These are phyloP conservation scores for Hemibagrus guttatus DNA, from an alignment of 2,797 vertebrate genomes.

Conservation along the genomic window DNA sequence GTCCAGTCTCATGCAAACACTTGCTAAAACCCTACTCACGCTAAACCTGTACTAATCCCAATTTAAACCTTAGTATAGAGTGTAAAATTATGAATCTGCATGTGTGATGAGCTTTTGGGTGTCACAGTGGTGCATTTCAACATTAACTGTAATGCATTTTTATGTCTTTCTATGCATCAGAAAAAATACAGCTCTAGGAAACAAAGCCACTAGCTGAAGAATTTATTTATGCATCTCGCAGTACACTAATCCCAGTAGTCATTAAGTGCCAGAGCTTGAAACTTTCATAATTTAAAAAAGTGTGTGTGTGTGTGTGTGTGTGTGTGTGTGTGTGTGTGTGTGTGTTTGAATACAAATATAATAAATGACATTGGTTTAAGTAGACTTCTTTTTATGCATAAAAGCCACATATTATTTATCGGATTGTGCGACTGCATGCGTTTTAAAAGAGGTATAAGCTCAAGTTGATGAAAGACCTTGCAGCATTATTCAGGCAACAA, in stretches of 20 bases:
- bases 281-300: not conserved
- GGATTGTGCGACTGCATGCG: not conserved
- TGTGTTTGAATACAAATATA: constrained; percentile 22
- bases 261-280: constrained; percentile 47
- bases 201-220: not conserved
- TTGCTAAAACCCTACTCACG: not conserved
- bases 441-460: constrained; percentile 31
- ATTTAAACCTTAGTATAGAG: not conserved
- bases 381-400: constrained; percentile 2
- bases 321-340: not conserved
- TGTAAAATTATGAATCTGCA: not conserved
- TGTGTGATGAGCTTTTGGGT: not conserved
- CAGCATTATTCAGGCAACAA: not conserved
- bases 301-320: not conserved
- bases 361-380: constrained; percentile 21
- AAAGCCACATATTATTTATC: constrained; percentile 30
- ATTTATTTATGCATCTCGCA: not conserved
- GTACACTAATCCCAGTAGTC: constrained; percentile 47
- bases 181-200: not conserved
- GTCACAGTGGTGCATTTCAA: not conserved
- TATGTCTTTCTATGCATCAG: not conserved
- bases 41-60: not conserved
- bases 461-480: constrained; percentile 28
- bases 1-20: not conserved
- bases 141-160: not conserved